Percentiles rank a stretch among this genome's conserved stretches.
phyloP scores from a whole-genome alignment of 2,888 invertebrate genomes.

The Pristionchus exspectatus region DNA sequence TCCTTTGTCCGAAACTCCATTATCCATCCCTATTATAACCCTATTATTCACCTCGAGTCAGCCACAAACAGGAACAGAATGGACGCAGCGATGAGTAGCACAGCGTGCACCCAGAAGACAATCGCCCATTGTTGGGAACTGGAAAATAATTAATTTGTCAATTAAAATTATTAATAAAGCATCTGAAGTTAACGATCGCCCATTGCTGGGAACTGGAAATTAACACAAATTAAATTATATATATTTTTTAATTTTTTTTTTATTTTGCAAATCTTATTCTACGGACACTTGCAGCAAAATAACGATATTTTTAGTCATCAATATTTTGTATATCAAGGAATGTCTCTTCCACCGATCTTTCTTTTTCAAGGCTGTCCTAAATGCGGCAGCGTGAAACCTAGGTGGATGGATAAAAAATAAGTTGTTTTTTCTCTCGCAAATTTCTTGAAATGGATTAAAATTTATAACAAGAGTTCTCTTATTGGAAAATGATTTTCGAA shows the following conservation, averaged over 20 bases:
- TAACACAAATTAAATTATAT: neutral
- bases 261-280: too few relatives aligned
- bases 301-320: neutral
- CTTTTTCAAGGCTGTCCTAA: neutral
- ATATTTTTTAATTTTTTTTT: neutral
- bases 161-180: neutral
- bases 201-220: constrained; percentile 58
- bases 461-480: too few relatives aligned
- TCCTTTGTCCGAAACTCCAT: too few relatives aligned
- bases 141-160: constrained; percentile 19
- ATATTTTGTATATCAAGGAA: neutral
- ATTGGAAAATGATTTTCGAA: too few relatives aligned
- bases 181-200: too few relatives aligned
- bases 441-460: too few relatives aligned
- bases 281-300: too few relatives aligned
- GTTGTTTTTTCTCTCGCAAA: too few relatives aligned
- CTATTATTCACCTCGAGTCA: constrained; percentile 56
- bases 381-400: too few relatives aligned
- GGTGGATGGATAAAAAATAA: too few relatives aligned
- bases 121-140: constrained; percentile 64
- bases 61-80: constrained; percentile 62
- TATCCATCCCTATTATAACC: too few relatives aligned
- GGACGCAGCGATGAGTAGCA: constrained; percentile 59
- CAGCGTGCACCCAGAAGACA: constrained; percentile 64
- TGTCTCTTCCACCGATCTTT: neutral